Percentiles rank a stretch among this genome's conserved stretches.
These are phyloP conservation scores for Catocala fraxini DNA, from an alignment of 2,888 invertebrate genomes.

Conservation along the genomic window DNA sequence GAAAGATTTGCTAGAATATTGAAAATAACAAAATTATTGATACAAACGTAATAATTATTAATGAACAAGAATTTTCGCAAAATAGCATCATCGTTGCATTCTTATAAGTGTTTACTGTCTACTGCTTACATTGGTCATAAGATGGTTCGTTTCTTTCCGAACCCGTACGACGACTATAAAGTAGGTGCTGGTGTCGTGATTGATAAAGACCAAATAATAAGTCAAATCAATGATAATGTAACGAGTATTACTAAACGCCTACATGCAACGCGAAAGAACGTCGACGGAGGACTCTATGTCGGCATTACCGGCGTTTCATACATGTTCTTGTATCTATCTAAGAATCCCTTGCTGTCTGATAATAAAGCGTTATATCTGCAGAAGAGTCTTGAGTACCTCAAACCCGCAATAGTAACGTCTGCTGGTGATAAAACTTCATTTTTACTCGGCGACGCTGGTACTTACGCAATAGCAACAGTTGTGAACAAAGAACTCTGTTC, in stretches of 20 bases:
- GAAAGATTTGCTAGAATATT: constrained; percentile 18
- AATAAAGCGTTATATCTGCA: constrained; percentile 83
- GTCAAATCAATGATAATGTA: constrained; percentile 69
- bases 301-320: constrained; percentile 91
- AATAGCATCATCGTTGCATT: constrained; percentile 41
- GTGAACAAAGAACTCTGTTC: constrained; percentile 86
- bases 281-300: constrained; percentile 89
- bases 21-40: background rate
- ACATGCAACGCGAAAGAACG: constrained; percentile 74
- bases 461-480: constrained; percentile 91
- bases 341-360: constrained; percentile 81
- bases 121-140: constrained; percentile 51
- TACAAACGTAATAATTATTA: background rate
- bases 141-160: constrained; percentile 81
- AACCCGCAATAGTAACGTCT: constrained; percentile 88
- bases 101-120: constrained; percentile 54
- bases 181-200: constrained; percentile 49
- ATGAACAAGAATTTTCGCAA: constrained; percentile 36
- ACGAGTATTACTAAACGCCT: constrained; percentile 70
- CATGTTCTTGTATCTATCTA: constrained; percentile 91
- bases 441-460: constrained; percentile 93
- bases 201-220: constrained; percentile 59
- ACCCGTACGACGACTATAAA: constrained; percentile 71
- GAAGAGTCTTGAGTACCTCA: constrained; percentile 88
- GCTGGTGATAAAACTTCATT: constrained; percentile 90